Evolutionary conservation across 2,797 vertebrate species (phyloP).

Genomic region (Sebastes matsubarae): DNA sequence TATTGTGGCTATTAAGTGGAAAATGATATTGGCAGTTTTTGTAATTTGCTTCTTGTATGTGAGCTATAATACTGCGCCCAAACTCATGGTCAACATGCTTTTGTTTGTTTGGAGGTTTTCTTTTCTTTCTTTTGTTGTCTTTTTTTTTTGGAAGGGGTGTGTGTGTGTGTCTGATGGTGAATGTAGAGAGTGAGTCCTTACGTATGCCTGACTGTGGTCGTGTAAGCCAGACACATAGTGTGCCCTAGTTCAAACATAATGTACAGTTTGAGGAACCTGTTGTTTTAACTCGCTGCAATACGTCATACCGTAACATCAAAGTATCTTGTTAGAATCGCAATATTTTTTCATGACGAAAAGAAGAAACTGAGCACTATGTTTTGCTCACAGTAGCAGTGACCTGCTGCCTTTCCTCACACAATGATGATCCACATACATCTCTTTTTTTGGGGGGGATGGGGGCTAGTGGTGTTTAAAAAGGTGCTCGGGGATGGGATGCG

Average conservation of each 20-base stretch:
- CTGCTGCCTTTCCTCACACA: not conserved
- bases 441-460: not conserved
- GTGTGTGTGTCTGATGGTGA: constrained; percentile 7
- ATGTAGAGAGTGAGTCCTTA: not conserved
- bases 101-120: not conserved
- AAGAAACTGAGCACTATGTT: not conserved
- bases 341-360: not conserved
- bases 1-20: constrained; percentile 79
- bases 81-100: constrained; percentile 46
- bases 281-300: not conserved
- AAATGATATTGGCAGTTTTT: constrained; percentile 74
- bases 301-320: not conserved
- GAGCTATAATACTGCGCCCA: constrained; percentile 59
- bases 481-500: not conserved
- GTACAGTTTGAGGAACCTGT: constrained; percentile 14
- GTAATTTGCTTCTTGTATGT: constrained; percentile 75
- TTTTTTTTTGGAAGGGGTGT: constrained; percentile 24
- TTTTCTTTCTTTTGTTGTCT: not conserved
- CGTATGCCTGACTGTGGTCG: not conserved
- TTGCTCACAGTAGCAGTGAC: not conserved
- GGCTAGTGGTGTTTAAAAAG: not conserved
- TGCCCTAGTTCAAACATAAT: not conserved
- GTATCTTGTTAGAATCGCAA: not conserved
- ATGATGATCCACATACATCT: not conserved
- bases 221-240: not conserved